phyloP scores from a whole-genome alignment of 2,888 invertebrate species.

The Ferrisia virgata region DNA sequence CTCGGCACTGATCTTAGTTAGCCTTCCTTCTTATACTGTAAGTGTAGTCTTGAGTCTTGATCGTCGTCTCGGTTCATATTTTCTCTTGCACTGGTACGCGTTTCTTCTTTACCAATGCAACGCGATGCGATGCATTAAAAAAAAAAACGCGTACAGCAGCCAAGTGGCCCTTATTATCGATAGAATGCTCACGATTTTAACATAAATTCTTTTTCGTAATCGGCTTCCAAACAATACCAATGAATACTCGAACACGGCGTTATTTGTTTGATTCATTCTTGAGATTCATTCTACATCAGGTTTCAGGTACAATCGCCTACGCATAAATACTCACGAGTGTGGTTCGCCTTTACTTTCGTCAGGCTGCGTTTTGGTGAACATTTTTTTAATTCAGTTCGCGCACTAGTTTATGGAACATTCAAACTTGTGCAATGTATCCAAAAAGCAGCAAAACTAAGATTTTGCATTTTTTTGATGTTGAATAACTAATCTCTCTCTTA shows the following conservation, averaged over 20 bases:
- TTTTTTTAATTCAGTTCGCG: too few relatives aligned
- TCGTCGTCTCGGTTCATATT: constrained; percentile 8
- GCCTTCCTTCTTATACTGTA: background rate
- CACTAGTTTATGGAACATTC: too few relatives aligned
- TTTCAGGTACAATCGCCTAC: background rate
- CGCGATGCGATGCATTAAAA: too few relatives aligned
- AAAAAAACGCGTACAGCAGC: background rate
- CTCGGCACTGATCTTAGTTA: background rate
- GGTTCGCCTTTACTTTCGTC: too few relatives aligned
- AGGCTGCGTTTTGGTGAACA: too few relatives aligned
- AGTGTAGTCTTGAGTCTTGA: background rate
- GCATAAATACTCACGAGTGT: too few relatives aligned
- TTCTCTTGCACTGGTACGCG: background rate
- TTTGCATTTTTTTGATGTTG: too few relatives aligned
- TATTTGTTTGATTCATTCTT: background rate
- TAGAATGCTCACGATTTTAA: constrained; percentile 8
- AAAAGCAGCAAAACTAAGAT: too few relatives aligned
- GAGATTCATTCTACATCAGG: background rate
- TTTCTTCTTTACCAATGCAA: background rate
- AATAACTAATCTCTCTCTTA: too few relatives aligned
- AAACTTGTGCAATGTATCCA: too few relatives aligned
- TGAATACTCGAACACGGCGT: background rate
- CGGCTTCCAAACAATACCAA: constrained; percentile 10
- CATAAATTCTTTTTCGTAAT: constrained; percentile 7
- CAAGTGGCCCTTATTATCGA: background rate